These are phyloP conservation scores for Vulpes ferrilata DNA, from an alignment of 2,113 vertebrate genomes.

Conservation along the genomic window DNA sequence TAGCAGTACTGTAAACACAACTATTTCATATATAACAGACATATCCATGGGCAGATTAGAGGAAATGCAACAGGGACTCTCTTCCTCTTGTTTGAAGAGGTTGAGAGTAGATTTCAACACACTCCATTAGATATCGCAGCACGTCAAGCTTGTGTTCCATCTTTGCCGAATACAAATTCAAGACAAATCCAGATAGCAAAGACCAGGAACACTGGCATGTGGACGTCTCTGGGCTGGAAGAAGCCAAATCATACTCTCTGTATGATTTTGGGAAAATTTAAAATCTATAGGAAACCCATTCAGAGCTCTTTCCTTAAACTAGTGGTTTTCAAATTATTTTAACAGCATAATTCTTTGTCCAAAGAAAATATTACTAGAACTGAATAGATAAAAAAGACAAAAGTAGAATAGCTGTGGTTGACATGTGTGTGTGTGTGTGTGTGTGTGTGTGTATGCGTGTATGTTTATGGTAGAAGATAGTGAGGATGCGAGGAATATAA, in stretches of 20 bases:
- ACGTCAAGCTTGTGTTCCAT: not conserved
- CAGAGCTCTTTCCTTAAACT: not conserved
- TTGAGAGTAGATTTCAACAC: not conserved
- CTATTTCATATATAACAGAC: slow-evolving; percentile 42
- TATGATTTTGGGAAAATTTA: not conserved
- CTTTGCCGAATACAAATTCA: slow-evolving; percentile 14
- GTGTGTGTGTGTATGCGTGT: not conserved
- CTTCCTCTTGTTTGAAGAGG: not conserved
- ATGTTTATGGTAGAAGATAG: not conserved
- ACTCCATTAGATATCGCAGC: not conserved
- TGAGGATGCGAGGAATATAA: not conserved
- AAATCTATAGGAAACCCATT: not conserved
- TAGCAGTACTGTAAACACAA: slow-evolving; percentile 56
- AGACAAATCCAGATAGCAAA: not conserved
- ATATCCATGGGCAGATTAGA: not conserved
- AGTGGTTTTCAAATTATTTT: not conserved
- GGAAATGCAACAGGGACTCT: not conserved
- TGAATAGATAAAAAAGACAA: not conserved
- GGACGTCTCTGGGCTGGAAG: not conserved
- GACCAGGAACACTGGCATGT: not conserved
- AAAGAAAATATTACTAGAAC: slow-evolving; percentile 53
- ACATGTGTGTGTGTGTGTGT: not conserved
- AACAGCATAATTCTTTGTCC: slow-evolving; percentile 3
- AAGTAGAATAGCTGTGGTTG: not conserved
- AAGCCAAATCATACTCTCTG: not conserved